Percentiles rank a stretch among this genome's conserved stretches.
phyloP scores from a whole-genome alignment of 2,888 invertebrate genomes.

The Thereva nobilitata region DNA sequence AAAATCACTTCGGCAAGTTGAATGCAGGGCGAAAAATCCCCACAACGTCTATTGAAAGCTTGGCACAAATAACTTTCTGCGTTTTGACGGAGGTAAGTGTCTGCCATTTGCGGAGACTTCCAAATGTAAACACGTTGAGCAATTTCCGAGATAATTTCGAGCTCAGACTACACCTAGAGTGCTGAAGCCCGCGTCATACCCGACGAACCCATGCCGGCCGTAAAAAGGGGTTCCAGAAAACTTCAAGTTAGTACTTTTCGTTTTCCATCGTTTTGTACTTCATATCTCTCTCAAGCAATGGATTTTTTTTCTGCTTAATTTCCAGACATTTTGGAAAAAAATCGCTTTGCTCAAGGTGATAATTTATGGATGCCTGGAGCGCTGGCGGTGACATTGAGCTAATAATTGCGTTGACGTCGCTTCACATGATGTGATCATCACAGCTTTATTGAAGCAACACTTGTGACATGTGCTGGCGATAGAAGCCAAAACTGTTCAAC shows the following conservation, averaged over 20 bases:
- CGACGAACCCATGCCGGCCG: background rate
- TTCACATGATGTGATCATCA: conserved; percentile 15
- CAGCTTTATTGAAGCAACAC: conserved; percentile 4
- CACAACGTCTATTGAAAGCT: background rate
- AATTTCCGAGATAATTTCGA: conserved; percentile 16
- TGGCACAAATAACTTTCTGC: conserved; percentile 4
- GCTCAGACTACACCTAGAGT: background rate
- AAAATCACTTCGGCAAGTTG: conserved; percentile 5
- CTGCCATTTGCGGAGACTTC: conserved; percentile 23
- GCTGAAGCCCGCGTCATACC: background rate
- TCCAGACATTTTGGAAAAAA: conserved; percentile 26
- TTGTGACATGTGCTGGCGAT: background rate
- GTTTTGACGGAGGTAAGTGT: background rate
- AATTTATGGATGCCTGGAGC: conserved; percentile 16
- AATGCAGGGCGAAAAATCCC: background rate
- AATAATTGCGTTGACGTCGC: conserved; percentile 26
- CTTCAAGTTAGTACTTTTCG: too few species aligned
- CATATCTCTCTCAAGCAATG: background rate
- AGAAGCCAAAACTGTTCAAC: too few species aligned
- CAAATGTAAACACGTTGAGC: conserved; percentile 24
- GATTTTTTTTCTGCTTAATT: conserved; percentile 24
- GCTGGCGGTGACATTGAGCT: conserved; percentile 19
- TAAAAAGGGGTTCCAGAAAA: conserved; percentile 18
- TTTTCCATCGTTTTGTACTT: background rate
- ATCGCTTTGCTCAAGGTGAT: conserved; percentile 30